Base-by-base conservation (phyloP, 92 coral and sea anemone genomes). In the Palythoa grandiflora region DNA sequence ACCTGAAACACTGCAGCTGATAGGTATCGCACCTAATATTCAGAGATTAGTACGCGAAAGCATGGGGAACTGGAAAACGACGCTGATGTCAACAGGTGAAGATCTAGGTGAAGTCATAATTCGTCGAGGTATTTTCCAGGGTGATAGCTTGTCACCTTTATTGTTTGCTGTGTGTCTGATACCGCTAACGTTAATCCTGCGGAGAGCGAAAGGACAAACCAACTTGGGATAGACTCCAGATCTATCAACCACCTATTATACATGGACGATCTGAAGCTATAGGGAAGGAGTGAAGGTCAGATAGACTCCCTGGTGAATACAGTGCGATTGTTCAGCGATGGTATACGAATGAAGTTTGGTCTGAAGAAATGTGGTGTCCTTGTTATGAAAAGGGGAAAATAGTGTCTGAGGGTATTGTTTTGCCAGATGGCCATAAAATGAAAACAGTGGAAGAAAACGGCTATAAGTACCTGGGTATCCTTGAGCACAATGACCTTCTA, bases 51-150 rank as follows among this genome's bases (percentile, higher is more conserved):
- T 92, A 28, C 59, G 70, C 28, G 75, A 74, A 77, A 79, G 79
- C 52, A 89, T 92, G 94, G n/a, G 13, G 21, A 76, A 66, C 38
- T 91, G 93, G 93, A 88, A 70, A 44, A 84, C 88, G 9, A 38
- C 40, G 1, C 36, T 91, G 80, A 87, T 85, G 38, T 28, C 93
- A 35, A 78, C 55, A 55, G 66, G 73, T 28, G 77, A 38, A 16
- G 79, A 47, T 52, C 55, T 76, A 15, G 90, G 94, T 38, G 85
- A 83, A 9, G 89, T 88, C 15, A 78, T 63, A 15, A 75, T 76
- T 48, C 20, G 47, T 13, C 87, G 78, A 11, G 87, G 87, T 20
- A 88, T 66, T 57, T 88, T 66, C 53, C 90, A n/a, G n/a, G n/a
- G n/a, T n/a, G n/a, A n/a, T n/a, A n/a, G n/a, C n/a, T n/a, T n/a